Conservation (phyloP, 53 echinoderm and acorn worm species). For the Henricia sp. region DNA sequence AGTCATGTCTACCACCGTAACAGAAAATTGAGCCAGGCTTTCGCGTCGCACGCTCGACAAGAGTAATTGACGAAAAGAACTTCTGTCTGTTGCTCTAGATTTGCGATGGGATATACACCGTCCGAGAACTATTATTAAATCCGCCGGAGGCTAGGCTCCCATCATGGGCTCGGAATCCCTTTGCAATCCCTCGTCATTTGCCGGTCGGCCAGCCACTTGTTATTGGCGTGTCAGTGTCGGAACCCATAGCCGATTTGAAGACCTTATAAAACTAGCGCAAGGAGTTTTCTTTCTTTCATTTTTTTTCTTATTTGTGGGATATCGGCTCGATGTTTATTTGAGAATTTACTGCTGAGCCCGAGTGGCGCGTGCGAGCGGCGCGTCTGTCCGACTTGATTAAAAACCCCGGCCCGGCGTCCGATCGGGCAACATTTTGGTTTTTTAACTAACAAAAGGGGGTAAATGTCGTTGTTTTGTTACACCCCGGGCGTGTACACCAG, state of each 20-base stretch:
- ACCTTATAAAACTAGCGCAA: neutral
- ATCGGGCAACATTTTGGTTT: constrained; percentile 14
- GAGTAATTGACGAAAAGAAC: neutral
- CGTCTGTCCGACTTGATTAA: constrained; percentile 9
- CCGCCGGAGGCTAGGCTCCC: neutral
- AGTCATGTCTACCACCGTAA: neutral
- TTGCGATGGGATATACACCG: neutral
- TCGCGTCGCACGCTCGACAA: neutral
- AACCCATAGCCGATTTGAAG: constrained; percentile 16
- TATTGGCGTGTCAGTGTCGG: constrained; percentile 53
- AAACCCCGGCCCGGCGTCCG: constrained; percentile 30
- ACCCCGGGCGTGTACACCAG: neutral
- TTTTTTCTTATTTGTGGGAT: constrained; percentile 6
- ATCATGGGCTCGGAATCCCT: neutral
- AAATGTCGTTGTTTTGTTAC: neutral
- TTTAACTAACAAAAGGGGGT: too few relatives aligned
- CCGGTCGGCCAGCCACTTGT: constrained; percentile 23
- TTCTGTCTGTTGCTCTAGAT: constrained; percentile 5
- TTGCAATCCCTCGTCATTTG: constrained; percentile 7
- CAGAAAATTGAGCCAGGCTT: neutral
- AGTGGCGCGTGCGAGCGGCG: constrained; percentile 4
- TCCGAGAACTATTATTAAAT: constrained; percentile 3
- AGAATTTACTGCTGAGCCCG: constrained; percentile 3
- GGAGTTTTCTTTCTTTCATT: neutral
- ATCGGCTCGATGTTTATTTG: constrained; percentile 42